Base-by-base conservation (phyloP, 2,113 vertebrate species). In the Oostethus manadensis region DNA sequence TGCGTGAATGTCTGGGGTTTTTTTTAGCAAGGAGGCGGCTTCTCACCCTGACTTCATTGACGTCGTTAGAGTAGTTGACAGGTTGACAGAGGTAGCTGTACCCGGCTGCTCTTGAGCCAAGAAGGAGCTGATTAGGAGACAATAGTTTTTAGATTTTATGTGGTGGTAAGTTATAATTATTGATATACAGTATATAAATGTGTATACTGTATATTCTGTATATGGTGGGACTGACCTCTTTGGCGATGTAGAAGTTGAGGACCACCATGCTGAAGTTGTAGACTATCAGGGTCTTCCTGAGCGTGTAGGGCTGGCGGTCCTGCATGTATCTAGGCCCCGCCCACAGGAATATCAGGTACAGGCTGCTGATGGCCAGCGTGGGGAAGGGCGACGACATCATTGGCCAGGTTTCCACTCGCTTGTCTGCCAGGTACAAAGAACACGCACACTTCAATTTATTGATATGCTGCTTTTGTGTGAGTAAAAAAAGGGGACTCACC, bases 201-300 rank as follows among this genome's bases (percentile, higher is more conserved):
- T n/a, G n/a, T n/a, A n/a, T n/a, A n/a, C n/a, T n/a, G n/a, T n/a
- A 21, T 21, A 21, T 48, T 21, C 10, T 4, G 18, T 10, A 47
- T 18, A 18, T 21, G 21, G 55, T 23, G 42, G 7, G 45, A 82
- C 89, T 18, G 60, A 98, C 97, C 95, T 99, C 97, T 93, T 95
- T 97, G 88, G 93, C 95, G 90, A 99, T 98, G 89, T 94, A 99
- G 84, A 98, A 90, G 87, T 99, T 99, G 77, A 99, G 93, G 64
- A 98, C 88, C 88, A 99, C 96, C 97, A 99, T 98, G 69, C 96
- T 95, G 86, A 99, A 99, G 89, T 99, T 99, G 90, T 99, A 99
- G 83, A 92, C 57, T 80, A 99, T 94, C 77, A 99, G 91, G 56
- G 94, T 88, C 76, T 90, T 92, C 62, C 95, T 92, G 78, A 98